phyloP scores from a whole-genome alignment of 2,113 vertebrate genomes.

The Lycaon pictus region DNA sequence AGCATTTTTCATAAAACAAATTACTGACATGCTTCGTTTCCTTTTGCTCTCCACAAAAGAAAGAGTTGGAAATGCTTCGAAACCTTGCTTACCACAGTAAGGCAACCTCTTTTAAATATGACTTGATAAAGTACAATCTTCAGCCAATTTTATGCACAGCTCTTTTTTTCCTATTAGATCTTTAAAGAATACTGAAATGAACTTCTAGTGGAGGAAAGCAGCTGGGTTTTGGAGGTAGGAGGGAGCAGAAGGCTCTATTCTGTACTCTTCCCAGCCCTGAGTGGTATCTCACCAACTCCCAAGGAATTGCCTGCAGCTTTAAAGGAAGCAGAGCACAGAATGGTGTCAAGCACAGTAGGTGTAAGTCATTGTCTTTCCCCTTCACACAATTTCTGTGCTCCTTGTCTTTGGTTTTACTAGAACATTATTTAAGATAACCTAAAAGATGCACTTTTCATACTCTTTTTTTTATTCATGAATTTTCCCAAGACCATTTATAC shows the following conservation, averaged over 20 bases:
- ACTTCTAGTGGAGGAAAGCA: neutral
- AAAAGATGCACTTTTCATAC: neutral
- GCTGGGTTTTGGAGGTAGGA: neutral
- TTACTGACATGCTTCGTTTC: neutral
- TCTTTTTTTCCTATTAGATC: neutral
- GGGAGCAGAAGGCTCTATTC: neutral
- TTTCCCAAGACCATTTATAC: slow-evolving; percentile 37
- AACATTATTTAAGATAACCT: neutral
- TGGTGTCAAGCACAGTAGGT: neutral
- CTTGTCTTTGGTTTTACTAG: neutral
- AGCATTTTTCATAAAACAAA: slow-evolving; percentile 40
- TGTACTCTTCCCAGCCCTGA: neutral
- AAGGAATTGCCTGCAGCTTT: neutral
- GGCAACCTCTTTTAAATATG: neutral
- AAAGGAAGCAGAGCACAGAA: neutral
- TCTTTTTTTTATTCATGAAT: neutral
- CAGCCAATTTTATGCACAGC: neutral
- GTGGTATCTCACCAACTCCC: neutral
- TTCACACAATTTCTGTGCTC: neutral
- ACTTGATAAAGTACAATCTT: neutral
- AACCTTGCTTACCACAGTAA: neutral
- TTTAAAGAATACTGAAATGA: neutral
- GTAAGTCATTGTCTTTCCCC: neutral
- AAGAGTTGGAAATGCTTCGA: neutral
- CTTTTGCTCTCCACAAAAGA: neutral